Base-by-base conservation (phyloP, 92 coral and sea anemone species). In the Desmophyllum pertusum region DNA sequence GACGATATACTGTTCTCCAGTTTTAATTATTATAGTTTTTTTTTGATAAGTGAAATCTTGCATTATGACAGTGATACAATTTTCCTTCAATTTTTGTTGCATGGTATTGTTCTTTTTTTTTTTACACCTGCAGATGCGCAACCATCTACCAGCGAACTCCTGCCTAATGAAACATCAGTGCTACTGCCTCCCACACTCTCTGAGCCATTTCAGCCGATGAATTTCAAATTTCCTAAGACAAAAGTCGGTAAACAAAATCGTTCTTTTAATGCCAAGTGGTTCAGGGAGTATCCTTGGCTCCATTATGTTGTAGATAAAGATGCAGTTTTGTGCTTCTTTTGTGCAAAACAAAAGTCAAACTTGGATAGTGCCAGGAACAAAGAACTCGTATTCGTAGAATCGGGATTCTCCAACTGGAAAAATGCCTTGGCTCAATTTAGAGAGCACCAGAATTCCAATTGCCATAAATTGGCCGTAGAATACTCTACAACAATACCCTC, bases 261-360 rank as follows among this genome's bases (percentile, higher is more conserved):
- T 64, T 65, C 92, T 1, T 92, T 92, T 84, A 85, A 89, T 51
- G 70, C 89, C 40, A 89, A 81, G 67, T 92, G 95, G 95, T 92
- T 92, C 73, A 89, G 59, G 10, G 86, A 90, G 73, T 90, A 76
- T 69, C 90, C 94, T 36, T 93, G 93, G 94, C 81, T 93, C 43
- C 97, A 93, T 83, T 93, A 88, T 83, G 70, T 78, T 57, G 93
- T 88, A 62, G 63, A 88, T 74, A 83, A 51, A 17, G 90, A 93
- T 86, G 83, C 92, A 42, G 97, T 77, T 55, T 53, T 90, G 71
- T 93, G 91, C 41, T 85, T 85, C 82, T 27, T 86, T 36, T 88
- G 94, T 62, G 85, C 83, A 30, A 29, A 86, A 65, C 91, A 86
- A 73, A 82, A 90, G 45, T 78, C 59, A 68, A 93, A 93, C 63